phyloP scores from a whole-genome alignment of 1,140 invertebrate genomes.

The Forficula auricularia region DNA sequence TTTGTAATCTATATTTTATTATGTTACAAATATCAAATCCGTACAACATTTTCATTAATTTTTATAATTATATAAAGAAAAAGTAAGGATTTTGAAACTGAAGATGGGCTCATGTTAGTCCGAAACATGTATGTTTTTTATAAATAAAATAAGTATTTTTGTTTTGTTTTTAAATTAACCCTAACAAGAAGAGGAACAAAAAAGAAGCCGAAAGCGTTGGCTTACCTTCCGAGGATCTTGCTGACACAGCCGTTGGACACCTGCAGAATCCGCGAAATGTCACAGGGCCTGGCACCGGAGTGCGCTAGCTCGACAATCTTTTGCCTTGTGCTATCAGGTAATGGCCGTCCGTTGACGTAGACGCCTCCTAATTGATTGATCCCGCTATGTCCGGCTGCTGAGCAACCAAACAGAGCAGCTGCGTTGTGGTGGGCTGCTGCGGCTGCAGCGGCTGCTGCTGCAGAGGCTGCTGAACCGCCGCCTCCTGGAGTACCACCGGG shows the following conservation, averaged over 20 bases:
- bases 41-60: too few species aligned
- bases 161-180: too few species aligned
- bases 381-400: slow-evolving; percentile 77
- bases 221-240: slow-evolving; percentile 85
- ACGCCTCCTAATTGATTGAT: slow-evolving; percentile 97
- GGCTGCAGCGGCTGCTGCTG: slow-evolving; percentile 15
- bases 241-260: slow-evolving; percentile 92
- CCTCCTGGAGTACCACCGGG: slow-evolving; percentile 25
- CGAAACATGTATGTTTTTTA: too few species aligned
- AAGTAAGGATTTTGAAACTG: too few species aligned
- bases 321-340: slow-evolving; percentile 91
- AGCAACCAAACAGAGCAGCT: slow-evolving; percentile 53
- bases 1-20: too few species aligned
- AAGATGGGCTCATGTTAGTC: too few species aligned
- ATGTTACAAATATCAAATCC: too few species aligned
- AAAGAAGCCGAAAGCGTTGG: too few species aligned
- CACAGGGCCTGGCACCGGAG: slow-evolving; percentile 89
- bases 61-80: too few species aligned
- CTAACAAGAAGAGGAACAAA: too few species aligned
- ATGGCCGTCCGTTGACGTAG: slow-evolving; percentile 90
- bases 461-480: slow-evolving; percentile 14
- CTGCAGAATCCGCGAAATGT: slow-evolving; percentile 91
- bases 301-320: slow-evolving; percentile 96
- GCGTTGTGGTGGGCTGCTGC: slow-evolving; percentile 29
- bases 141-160: too few species aligned